Evolutionary conservation across 2,888 invertebrate species (phyloP).

Genomic region (Tachystola acroxantha): DNA sequence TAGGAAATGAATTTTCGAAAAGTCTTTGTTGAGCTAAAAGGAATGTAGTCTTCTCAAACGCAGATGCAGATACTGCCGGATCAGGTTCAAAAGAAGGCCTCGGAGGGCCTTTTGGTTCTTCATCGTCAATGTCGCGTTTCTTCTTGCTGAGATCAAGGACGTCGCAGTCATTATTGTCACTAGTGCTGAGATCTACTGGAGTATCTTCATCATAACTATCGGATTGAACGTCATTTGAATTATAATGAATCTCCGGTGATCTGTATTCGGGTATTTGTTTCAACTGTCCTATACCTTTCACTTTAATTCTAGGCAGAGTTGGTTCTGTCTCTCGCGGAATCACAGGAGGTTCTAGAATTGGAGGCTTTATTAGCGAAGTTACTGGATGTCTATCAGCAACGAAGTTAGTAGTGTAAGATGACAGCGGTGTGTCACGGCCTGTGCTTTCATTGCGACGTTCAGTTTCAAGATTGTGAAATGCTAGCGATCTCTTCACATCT

Average conservation of each 20-base stretch:
- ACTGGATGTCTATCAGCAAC: constrained; percentile 68
- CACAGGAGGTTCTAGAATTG: constrained; percentile 49
- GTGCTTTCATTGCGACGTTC: constrained; percentile 61
- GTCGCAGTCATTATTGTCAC: constrained; percentile 74
- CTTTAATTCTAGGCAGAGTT: constrained; percentile 71
- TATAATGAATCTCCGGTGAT: constrained; percentile 50
- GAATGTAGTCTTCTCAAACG: constrained; percentile 77
- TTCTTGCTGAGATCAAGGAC: constrained; percentile 92
- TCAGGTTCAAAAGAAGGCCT: constrained; percentile 68
- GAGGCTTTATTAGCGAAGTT: constrained; percentile 43
- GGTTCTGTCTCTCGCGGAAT: constrained; percentile 58
- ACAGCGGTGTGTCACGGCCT: constrained; percentile 60
- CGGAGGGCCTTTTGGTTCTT: constrained; percentile 53
- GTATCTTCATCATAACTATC: constrained; percentile 70
- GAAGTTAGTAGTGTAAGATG: constrained; percentile 64
- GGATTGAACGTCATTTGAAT: constrained; percentile 45
- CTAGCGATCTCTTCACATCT: constrained; percentile 75
- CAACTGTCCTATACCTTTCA: constrained; percentile 81
- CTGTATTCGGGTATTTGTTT: constrained; percentile 76
- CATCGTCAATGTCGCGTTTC: constrained; percentile 62
- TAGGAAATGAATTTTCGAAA: constrained; percentile 78
- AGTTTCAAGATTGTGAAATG: constrained; percentile 73
- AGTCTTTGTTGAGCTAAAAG: constrained; percentile 83
- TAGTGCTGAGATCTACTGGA: constrained; percentile 85
- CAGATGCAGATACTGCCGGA: constrained; percentile 50